Evolutionary conservation across 1,140 invertebrate genomes (phyloP).

Genomic region (Conus ventricosus): DNA sequence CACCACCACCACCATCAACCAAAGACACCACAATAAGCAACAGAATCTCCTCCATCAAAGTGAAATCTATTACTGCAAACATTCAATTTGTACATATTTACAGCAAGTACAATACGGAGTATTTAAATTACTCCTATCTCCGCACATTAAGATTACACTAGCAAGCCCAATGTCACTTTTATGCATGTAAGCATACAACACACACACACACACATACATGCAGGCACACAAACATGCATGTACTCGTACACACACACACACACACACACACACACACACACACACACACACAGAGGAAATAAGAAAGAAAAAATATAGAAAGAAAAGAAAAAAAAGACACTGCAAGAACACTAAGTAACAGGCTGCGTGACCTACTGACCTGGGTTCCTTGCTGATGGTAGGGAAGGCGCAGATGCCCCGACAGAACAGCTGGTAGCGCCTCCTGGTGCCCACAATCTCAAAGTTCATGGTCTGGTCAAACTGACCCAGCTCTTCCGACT

Average conservation of each 20-base stretch:
- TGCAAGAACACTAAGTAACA: not conserved
- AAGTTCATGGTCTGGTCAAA: conserved; percentile 76
- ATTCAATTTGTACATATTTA: no score
- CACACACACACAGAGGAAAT: not conserved
- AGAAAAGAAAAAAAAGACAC: not conserved
- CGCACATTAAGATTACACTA: no score
- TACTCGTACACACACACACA: not conserved
- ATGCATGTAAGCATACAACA: not conserved
- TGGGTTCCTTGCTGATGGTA: conserved; percentile 74
- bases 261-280: no score
- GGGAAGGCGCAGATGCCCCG: conserved; percentile 75
- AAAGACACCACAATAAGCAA: no score
- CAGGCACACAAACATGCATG: not conserved
- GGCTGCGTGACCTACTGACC: conserved; percentile 50
- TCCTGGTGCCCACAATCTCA: conserved; percentile 73
- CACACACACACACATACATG: not conserved
- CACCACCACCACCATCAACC: no score
- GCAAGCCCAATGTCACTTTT: no score
- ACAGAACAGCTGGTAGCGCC: conserved; percentile 74
- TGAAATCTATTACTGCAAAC: no score
- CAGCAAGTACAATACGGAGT: no score
- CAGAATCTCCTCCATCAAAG: no score
- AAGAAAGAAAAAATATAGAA: not conserved
- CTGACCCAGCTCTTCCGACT: conserved; percentile 74
- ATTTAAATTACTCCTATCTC: no score